phyloP scores from a whole-genome alignment of 64 coral and sea anemone species.

The Actinia tenebrosa region DNA sequence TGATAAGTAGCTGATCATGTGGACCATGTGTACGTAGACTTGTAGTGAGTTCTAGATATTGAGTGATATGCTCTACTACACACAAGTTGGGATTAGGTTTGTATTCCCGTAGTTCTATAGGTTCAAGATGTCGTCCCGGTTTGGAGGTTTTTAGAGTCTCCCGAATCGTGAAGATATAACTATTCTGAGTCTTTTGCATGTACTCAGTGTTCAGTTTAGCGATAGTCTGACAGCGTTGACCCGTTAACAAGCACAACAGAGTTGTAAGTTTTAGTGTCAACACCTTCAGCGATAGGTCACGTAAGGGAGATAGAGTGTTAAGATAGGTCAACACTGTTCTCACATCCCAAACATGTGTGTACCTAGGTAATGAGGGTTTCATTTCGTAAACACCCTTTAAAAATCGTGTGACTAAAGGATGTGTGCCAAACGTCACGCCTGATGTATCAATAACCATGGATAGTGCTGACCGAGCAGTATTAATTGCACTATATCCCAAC shows the following conservation, averaged over 20 bases:
- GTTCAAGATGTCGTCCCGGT: slow-evolving; percentile 30
- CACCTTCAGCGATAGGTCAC: not conserved
- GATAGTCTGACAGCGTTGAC: not conserved
- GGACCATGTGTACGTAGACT: no score
- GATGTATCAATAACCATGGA: not conserved
- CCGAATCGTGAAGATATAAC: slow-evolving; percentile 18
- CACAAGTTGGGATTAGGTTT: not conserved
- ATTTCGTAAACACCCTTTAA: slow-evolving; percentile 48
- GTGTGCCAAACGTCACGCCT: slow-evolving; percentile 24
- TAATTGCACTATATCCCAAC: slow-evolving; percentile 47
- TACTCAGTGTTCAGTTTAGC: not conserved
- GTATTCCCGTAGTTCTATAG: not conserved
- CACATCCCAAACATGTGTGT: slow-evolving; percentile 34
- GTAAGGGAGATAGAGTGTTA: not conserved
- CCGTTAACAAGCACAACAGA: not conserved
- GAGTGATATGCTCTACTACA: slow-evolving; percentile 5
- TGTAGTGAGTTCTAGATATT: slow-evolving; percentile 10
- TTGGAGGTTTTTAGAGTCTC: slow-evolving; percentile 40
- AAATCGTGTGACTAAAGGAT: slow-evolving; percentile 26
- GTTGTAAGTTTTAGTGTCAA: not conserved
- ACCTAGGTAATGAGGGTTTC: slow-evolving; percentile 36
- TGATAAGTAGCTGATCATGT: slow-evolving; percentile 35
- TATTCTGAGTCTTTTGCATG: not conserved
- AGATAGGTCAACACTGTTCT: slow-evolving; percentile 20
- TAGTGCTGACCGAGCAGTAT: slow-evolving; percentile 37